Percentiles rank a stretch among this genome's conserved stretches.
Evolutionary conservation across 2,113 vertebrate species (phyloP).

Genomic region (Perccottus glenii): DNA sequence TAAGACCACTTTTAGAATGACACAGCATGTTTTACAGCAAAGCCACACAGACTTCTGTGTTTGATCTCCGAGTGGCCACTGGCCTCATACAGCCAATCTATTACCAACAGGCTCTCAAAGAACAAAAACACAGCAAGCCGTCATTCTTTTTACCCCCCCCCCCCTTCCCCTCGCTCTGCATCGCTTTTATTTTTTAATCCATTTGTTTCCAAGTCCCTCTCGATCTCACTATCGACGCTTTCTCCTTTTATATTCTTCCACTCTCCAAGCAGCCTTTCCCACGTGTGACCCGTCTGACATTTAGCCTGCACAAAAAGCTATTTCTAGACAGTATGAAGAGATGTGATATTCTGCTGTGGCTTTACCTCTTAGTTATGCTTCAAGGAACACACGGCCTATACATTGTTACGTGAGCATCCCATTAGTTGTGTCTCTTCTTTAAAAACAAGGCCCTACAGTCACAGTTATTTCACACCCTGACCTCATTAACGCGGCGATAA

Average conservation of each 20-base stretch:
- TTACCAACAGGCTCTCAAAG: conserved; percentile 46
- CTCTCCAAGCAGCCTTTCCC: conserved; percentile 23
- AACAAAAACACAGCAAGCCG: conserved; percentile 44
- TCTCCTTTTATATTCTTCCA: conserved; percentile 42
- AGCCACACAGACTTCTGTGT: conserved; percentile 43
- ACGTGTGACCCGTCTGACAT: conserved; percentile 47
- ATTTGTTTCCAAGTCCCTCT: conserved; percentile 64
- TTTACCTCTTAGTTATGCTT: conserved; percentile 23
- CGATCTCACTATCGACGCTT: conserved; percentile 23
- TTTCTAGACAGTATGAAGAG: conserved; percentile 27
- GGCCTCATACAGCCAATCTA: conserved; percentile 49
- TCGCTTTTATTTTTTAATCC: conserved; percentile 67
- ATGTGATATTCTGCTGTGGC: conserved; percentile 8
- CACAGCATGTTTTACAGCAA: conserved; percentile 20
- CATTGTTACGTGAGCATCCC: not conserved
- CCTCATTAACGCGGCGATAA: not conserved
- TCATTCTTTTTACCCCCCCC: conserved; percentile 15
- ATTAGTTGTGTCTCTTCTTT: not conserved
- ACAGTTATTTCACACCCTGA: not conserved
- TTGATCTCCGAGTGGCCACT: conserved; percentile 51
- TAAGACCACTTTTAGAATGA: conserved; percentile 54
- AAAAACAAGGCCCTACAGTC: not conserved
- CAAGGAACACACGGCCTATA: not conserved
- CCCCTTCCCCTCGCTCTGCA: not conserved
- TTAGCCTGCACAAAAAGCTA: conserved; percentile 43